Conservation (phyloP, 2,888 invertebrate genomes). For the Drosophila peninsularis region DNA sequence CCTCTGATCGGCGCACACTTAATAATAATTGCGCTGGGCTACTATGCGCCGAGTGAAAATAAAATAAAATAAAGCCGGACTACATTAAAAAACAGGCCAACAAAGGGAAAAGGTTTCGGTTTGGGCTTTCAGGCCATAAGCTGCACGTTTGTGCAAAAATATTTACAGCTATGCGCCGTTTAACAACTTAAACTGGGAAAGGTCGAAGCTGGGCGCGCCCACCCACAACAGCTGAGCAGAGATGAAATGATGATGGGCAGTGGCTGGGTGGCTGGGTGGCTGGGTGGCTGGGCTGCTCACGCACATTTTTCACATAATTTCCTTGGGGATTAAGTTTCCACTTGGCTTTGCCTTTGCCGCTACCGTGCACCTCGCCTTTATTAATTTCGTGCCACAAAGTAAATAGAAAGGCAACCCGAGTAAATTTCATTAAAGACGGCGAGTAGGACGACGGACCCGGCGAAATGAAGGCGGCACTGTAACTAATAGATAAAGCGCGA, state of each 20-base stretch:
- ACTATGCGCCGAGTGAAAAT: conserved; percentile 1
- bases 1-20: conserved; percentile 46
- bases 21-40: conserved; percentile 70
- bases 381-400: conserved; percentile 73
- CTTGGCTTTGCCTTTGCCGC: conserved; percentile 52
- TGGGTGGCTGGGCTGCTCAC: conserved; percentile 36
- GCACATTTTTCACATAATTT: conserved; percentile 78
- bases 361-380: conserved; percentile 57
- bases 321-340: conserved; percentile 77
- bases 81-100: conserved; percentile 10
- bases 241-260: conserved; percentile 17
- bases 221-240: conserved; percentile 9
- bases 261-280: not conserved
- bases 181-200: conserved; percentile 51
- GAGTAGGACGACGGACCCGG: conserved; percentile 13
- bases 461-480: conserved; percentile 51
- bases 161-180: conserved; percentile 57
- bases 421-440: conserved; percentile 72
- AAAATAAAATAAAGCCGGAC: conserved; percentile 20
- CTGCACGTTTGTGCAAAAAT: conserved; percentile 50
- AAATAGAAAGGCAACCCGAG: conserved; percentile 70
- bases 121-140: conserved; percentile 45
- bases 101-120: conserved; percentile 49
- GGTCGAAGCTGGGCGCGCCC: conserved; percentile 12
- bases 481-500: conserved; percentile 74